phyloP scores from a whole-genome alignment of 2,113 vertebrate genomes.

The Labeo catla region DNA sequence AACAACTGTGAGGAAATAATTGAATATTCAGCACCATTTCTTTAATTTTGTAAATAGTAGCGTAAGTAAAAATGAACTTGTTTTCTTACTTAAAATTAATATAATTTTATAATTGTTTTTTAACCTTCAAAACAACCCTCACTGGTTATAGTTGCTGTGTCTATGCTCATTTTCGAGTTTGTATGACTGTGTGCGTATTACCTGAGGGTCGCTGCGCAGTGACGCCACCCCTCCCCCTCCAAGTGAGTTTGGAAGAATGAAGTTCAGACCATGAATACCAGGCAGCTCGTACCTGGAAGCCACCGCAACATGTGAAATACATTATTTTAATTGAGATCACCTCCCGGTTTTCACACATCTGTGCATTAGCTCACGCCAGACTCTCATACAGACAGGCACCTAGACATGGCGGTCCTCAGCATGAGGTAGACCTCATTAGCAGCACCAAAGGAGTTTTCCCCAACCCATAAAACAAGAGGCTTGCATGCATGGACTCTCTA shows the following conservation, averaged over 20 bases:
- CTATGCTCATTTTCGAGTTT: constrained; percentile 19
- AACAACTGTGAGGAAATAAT: background rate
- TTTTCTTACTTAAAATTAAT: background rate
- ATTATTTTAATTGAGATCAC: constrained; percentile 30
- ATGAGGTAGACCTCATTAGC: constrained; percentile 39
- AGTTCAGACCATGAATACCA: constrained; percentile 84
- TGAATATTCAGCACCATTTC: background rate
- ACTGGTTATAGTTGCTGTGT: background rate
- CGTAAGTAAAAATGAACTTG: too few relatives aligned
- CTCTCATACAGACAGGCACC: background rate
- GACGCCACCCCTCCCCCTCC: constrained; percentile 85
- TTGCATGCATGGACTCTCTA: constrained; percentile 13
- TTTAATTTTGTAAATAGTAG: background rate
- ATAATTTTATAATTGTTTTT: background rate
- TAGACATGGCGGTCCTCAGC: constrained; percentile 16
- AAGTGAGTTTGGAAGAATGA: constrained; percentile 83
- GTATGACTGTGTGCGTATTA: constrained; percentile 62
- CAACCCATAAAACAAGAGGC: constrained; percentile 31
- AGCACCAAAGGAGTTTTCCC: constrained; percentile 21
- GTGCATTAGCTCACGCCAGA: constrained; percentile 13
- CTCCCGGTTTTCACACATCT: constrained; percentile 27
- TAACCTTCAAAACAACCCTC: background rate
- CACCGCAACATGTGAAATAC: constrained; percentile 21
- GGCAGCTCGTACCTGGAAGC: constrained; percentile 83
- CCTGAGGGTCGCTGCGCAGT: constrained; percentile 87